These are phyloP conservation scores for Oryzias woworae DNA, from an alignment of 2,113 vertebrate genomes.

Conservation along the genomic window DNA sequence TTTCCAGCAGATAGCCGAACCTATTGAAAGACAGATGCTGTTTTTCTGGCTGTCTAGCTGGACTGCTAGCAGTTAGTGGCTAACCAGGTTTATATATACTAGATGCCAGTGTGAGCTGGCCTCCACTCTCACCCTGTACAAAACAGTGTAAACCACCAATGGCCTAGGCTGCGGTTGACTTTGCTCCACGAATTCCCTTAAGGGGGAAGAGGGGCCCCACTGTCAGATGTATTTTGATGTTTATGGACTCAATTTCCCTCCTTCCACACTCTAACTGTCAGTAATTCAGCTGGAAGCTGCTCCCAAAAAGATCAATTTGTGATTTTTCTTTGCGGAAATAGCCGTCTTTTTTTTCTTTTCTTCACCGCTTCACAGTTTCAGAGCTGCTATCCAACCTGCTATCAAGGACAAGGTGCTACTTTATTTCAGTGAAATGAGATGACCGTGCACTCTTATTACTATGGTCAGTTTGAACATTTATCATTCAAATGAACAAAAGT, in stretches of 20 bases:
- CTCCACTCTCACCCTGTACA: constrained; percentile 66
- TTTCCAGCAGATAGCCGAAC: constrained; percentile 55
- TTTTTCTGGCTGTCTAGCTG: constrained; percentile 69
- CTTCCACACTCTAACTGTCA: constrained; percentile 35
- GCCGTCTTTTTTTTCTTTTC: neutral
- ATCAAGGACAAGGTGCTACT: too few relatives aligned
- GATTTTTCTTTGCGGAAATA: constrained; percentile 19
- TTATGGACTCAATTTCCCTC: constrained; percentile 24
- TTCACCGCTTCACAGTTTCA: neutral
- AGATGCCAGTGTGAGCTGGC: constrained; percentile 66
- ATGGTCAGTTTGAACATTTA: neutral
- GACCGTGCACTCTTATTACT: too few relatives aligned
- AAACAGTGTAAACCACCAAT: constrained; percentile 70
- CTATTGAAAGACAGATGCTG: constrained; percentile 56
- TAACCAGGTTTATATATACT: constrained; percentile 73
- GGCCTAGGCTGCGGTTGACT: constrained; percentile 61
- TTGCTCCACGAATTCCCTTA: constrained; percentile 55
- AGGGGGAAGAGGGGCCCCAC: constrained; percentile 65
- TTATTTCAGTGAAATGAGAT: too few relatives aligned
- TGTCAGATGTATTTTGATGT: constrained; percentile 56
- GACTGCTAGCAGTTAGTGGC: constrained; percentile 74
- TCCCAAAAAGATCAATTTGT: too few relatives aligned
- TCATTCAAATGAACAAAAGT: constrained; percentile 1
- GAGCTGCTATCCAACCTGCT: too few relatives aligned
- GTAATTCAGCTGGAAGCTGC: constrained; percentile 16